Conservation (phyloP, 2,888 invertebrate genomes). For the Dinocampus coccinellae region DNA sequence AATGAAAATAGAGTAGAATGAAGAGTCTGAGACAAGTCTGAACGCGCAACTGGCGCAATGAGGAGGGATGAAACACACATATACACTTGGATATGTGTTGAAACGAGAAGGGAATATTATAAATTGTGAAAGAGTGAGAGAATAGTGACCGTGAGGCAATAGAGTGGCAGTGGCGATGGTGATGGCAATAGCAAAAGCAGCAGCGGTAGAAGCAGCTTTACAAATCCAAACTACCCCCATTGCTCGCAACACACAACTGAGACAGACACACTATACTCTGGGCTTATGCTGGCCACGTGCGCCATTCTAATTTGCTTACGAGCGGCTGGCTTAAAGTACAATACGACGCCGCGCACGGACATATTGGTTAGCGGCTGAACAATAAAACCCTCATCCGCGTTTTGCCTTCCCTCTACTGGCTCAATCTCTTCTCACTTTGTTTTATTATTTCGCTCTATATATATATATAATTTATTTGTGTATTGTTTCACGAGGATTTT, state of each 20-base stretch:
- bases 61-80: slow-evolving; percentile 4
- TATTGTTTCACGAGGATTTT: slow-evolving; percentile 21
- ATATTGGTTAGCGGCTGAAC: slow-evolving; percentile 40
- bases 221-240: slow-evolving; percentile 52
- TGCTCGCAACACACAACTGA: slow-evolving; percentile 25
- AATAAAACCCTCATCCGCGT: slow-evolving; percentile 34
- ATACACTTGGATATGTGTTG: no score
- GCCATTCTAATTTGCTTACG: slow-evolving; percentile 65
- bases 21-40: slow-evolving; percentile 23
- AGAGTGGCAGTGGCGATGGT: background rate
- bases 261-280: slow-evolving; percentile 52
- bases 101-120: slow-evolving; percentile 33
- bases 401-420: slow-evolving; percentile 15
- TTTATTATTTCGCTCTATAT: slow-evolving; percentile 13
- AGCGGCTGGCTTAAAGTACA: slow-evolving; percentile 47
- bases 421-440: slow-evolving; percentile 28
- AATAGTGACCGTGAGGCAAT: background rate
- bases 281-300: slow-evolving; percentile 64
- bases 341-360: slow-evolving; percentile 37
- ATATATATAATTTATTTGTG: background rate
- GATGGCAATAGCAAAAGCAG: background rate
- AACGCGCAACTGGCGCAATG: background rate
- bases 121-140: background rate
- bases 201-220: slow-evolving; percentile 45
- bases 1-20: background rate